Evolutionary conservation across 2,888 invertebrate species (phyloP), one percentile per base, ranked within the genome.

Genomic region (Mimachlamys varia): DNA sequence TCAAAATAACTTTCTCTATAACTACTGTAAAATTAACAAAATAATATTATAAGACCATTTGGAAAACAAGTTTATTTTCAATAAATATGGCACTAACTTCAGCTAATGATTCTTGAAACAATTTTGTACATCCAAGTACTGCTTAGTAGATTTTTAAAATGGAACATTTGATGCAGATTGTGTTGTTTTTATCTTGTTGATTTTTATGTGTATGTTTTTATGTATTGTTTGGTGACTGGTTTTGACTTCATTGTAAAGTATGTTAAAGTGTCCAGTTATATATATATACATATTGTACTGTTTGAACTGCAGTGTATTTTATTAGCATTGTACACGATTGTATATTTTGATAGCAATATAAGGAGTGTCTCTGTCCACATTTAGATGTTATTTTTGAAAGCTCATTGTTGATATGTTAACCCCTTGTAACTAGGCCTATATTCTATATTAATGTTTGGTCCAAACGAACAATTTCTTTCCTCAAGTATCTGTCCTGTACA

Each of bases 291-390:
- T 76, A 76, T 76, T 76, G 27, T 76, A 76, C 27, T 33, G 19
- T 76, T 76, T 33, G 76, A 76, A 76, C 76, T 76, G 76, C 76
- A 33, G 76, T 76, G 76, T 76, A 27, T 76, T 76, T 76, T 76
- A 76, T 27, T 76, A 76, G 76, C 76, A 27, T 27, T 76, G 76
- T 76, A 76, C 76, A 76, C 33, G 76, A 76, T 33, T 1, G 76
- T 76, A 76, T 76, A 76, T 76, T 76, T 76, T 76, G 76, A 76
- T 76, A 76, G 27, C 76, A 33, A 27, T 76, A 62, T 62, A 62
- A 62, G 2, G n/a, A 76, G 27, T 1, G 13, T 76, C 1, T 33
- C 33, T 76, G 27, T 33, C 76, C 33, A 27, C 76, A n/a, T n/a
- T 22, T 33, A 76, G 76, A 76, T 15, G 17, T 19, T 76, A 33